phyloP scores from a whole-genome alignment of 2,888 invertebrate species.

The Rotaria macrura region DNA sequence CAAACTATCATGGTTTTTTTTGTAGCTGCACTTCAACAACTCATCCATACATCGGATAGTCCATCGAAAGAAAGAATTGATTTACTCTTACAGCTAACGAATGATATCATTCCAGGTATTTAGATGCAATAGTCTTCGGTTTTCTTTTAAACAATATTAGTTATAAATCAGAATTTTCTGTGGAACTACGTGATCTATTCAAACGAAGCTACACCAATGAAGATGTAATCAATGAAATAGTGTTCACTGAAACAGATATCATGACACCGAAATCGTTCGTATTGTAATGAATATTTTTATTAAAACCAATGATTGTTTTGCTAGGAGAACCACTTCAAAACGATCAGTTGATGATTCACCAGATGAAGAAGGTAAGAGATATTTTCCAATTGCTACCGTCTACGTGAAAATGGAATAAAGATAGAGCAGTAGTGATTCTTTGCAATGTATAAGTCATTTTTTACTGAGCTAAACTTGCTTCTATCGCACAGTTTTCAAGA shows the following conservation, averaged over 20 bases:
- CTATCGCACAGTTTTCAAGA: no score
- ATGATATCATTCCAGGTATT: neutral
- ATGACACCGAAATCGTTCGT: neutral
- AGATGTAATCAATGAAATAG: neutral
- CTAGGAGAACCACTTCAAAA: neutral
- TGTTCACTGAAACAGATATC: neutral
- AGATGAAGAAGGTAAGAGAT: neutral
- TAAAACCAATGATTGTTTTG: no score
- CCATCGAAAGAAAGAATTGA: neutral
- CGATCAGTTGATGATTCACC: neutral
- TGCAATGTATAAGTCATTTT: no score
- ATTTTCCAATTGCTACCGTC: no score
- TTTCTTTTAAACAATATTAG: neutral
- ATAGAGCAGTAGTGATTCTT: no score
- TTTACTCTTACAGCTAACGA: neutral
- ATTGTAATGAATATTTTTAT: neutral
- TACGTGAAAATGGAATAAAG: no score
- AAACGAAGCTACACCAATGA: neutral
- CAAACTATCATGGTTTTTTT: neutral
- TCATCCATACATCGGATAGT: neutral
- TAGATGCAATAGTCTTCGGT: no score
- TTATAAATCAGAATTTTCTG: neutral
- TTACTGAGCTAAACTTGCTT: no score
- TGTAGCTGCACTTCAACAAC: neutral
- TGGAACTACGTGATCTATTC: neutral